phyloP scores from a whole-genome alignment of 2,888 invertebrate genomes.

The Drosophila rubida region DNA sequence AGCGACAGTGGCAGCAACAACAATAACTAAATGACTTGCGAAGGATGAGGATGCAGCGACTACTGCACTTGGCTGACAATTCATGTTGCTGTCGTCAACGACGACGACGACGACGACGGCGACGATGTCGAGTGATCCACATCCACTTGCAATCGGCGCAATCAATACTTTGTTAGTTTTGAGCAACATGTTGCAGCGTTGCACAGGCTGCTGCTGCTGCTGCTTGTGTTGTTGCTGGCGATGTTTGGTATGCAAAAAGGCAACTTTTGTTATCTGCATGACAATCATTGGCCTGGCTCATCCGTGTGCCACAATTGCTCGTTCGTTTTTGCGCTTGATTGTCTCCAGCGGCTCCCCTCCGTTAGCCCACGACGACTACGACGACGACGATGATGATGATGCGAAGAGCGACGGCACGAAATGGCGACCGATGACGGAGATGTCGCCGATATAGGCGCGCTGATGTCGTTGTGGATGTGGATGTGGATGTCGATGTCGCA shows the following conservation, averaged over 20 bases:
- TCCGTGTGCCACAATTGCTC: conserved; percentile 80
- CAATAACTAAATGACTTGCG: conserved; percentile 75
- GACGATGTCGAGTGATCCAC: conserved; percentile 75
- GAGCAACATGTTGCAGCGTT: conserved; percentile 74
- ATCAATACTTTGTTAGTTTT: conserved; percentile 80
- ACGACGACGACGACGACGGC: no score
- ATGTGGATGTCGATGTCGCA: conserved; percentile 50
- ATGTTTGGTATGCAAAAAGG: conserved; percentile 81
- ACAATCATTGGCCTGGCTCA: conserved; percentile 77
- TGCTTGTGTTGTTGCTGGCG: conserved; percentile 49
- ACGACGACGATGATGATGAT: conserved; percentile 51
- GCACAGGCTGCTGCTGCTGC: conserved; percentile 38
- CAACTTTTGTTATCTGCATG: conserved; percentile 81
- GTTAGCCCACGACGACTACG: no score
- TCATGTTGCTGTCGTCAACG: conserved; percentile 74
- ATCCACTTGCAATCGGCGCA: conserved; percentile 77
- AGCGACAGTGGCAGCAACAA: conserved; percentile 54
- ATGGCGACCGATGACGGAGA: conserved; percentile 65
- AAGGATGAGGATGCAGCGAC: conserved; percentile 59
- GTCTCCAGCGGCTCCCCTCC: conserved; percentile 56
- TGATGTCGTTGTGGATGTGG: conserved; percentile 24
- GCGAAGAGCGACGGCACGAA: conserved; percentile 63
- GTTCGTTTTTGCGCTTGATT: conserved; percentile 79
- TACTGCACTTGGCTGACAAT: conserved; percentile 69
- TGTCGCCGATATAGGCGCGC: conserved; percentile 60